A percentile compares a stretch with the other conserved stretches of the same genome.
Evolutionary conservation across 2,113 vertebrate species (phyloP).

Genomic region (Camelus dromedarius): DNA sequence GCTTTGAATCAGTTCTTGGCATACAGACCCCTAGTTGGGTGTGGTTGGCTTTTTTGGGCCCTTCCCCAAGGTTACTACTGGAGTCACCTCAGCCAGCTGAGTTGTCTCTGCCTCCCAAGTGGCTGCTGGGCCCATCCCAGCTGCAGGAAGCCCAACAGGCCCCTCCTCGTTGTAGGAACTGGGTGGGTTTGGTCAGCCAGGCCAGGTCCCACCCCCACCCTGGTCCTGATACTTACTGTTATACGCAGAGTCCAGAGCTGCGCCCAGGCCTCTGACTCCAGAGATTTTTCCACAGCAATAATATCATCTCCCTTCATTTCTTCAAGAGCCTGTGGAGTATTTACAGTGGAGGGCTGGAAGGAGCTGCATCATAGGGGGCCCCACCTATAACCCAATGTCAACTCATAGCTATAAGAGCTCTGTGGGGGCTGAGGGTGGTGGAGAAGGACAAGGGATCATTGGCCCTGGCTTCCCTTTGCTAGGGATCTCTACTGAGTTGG

Average conservation of each 20-base stretch:
- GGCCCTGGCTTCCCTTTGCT: not conserved
- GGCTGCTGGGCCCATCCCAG: not conserved
- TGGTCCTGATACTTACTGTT: slow-evolving; percentile 89
- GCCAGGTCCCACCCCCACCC: too few species aligned
- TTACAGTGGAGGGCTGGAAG: not conserved
- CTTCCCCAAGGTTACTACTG: not conserved
- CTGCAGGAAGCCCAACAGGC: not conserved
- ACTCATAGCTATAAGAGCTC: not conserved
- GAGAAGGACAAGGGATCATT: not conserved
- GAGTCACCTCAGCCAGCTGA: not conserved
- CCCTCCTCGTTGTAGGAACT: not conserved
- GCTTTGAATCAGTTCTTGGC: slow-evolving; percentile 1
- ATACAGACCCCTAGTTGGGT: not conserved
- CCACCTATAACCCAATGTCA: not conserved
- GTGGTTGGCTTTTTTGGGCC: not conserved
- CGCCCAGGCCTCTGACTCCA: slow-evolving; percentile 91
- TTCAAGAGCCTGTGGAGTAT: slow-evolving; percentile 82
- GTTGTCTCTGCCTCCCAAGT: not conserved
- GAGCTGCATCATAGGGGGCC: not conserved
- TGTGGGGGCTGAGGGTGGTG: rapidly evolving
- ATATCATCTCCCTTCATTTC: slow-evolving; percentile 84
- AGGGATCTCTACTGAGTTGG: not conserved
- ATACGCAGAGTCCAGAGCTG: slow-evolving; percentile 90
- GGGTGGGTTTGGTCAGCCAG: not conserved
- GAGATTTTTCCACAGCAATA: slow-evolving; percentile 95